Evolutionary conservation across 2,113 vertebrate genomes (phyloP).

Genomic region (Ophiodon elongatus): DNA sequence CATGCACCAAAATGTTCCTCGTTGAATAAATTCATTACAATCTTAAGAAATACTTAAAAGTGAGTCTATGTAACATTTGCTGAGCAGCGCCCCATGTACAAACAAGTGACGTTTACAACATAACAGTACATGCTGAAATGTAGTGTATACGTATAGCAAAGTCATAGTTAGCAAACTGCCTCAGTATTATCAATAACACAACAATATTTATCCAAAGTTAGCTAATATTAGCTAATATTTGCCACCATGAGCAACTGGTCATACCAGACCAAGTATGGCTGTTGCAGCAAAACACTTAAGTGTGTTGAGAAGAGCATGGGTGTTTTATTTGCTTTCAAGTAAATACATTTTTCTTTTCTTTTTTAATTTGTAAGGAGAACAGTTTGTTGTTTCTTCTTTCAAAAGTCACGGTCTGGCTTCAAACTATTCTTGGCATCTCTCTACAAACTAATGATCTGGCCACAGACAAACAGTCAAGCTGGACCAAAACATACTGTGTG

Average conservation of each 20-base stretch:
- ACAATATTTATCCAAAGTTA: background rate
- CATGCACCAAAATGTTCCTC: background rate
- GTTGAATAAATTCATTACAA: background rate
- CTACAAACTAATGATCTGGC: background rate
- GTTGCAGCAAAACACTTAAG: background rate
- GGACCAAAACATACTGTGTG: background rate
- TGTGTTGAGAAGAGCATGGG: background rate
- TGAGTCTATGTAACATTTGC: background rate
- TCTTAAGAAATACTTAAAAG: background rate
- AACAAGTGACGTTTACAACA: background rate
- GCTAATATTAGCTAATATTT: background rate
- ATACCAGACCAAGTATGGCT: background rate
- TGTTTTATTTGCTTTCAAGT: background rate
- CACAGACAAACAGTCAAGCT: constrained; percentile 3
- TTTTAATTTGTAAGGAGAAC: background rate
- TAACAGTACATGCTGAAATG: background rate
- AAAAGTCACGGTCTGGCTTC: background rate
- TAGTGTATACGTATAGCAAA: background rate
- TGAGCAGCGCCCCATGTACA: background rate
- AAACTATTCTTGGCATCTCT: background rate
- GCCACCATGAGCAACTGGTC: background rate
- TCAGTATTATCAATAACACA: background rate
- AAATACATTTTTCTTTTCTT: background rate
- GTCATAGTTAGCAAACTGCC: background rate
- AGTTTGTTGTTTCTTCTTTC: background rate